These are phyloP conservation scores for Oreochromis aureus DNA, from an alignment of 2,113 vertebrate genomes.

Conservation along the genomic window DNA sequence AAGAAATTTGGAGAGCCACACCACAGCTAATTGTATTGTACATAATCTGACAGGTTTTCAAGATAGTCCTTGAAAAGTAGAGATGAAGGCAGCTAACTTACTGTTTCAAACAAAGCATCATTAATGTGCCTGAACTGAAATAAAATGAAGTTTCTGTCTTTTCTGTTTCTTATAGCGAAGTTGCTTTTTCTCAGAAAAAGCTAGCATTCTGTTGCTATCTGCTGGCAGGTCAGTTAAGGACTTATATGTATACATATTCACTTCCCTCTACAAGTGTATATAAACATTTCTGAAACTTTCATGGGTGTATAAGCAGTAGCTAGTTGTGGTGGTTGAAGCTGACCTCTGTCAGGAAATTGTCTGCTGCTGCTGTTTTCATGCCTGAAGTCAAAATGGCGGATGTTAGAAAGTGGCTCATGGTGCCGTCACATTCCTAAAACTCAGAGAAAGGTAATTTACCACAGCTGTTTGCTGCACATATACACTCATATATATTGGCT, in stretches of 20 bases:
- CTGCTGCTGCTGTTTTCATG: background rate
- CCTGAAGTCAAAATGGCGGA: background rate
- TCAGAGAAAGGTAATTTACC: background rate
- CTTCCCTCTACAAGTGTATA: background rate
- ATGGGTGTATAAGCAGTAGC: background rate
- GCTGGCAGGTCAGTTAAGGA: background rate
- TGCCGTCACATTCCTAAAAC: background rate
- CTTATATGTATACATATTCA: background rate
- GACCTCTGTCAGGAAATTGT: background rate
- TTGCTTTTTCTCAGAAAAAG: fast-evolving
- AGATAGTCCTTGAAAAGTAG: background rate
- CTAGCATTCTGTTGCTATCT: fast-evolving
- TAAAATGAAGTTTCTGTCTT: background rate
- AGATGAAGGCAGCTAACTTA: too few species aligned
- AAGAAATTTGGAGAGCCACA: background rate
- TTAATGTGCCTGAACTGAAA: background rate
- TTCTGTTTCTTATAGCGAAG: background rate
- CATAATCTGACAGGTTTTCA: background rate
- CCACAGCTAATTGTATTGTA: background rate
- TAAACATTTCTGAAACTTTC: background rate
- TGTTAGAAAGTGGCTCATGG: background rate
- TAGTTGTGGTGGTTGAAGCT: background rate
- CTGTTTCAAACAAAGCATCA: background rate
- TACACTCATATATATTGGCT: background rate
- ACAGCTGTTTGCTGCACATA: background rate